Evolutionary conservation across 1,140 invertebrate genomes (phyloP), one percentile per base, ranked within the genome.

Genomic region (Oncopodura yosiiana): DNA sequence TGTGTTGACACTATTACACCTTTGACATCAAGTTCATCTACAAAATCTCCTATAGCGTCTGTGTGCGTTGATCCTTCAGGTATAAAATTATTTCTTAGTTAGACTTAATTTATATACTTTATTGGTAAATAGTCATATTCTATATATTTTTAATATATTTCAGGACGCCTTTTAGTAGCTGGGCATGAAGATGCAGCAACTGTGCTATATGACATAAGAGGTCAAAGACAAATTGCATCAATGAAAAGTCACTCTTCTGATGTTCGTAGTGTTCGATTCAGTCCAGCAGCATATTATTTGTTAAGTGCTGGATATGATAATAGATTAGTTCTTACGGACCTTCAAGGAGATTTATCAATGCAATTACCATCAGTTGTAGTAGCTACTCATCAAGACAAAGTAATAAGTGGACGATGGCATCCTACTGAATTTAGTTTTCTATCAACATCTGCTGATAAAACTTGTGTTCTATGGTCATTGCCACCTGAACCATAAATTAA

Each of bases 261-360:
- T 68, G 88, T 97, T 39, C 78, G 93, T 61, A 94, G 87, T 43
- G 91, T 97, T 36, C 77, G 94, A 21, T 98, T 99, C 71, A 96
- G 93, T 9, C 93, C 93, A 37, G 94, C 91, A 21, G 93, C 94
- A 1, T 97, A 94, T 71, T 99, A 99, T 68, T 75, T 99, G 42
- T 78, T 99, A 27, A 93, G 93, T 0, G 92, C 82, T n/a, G 94
- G 93, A n/a, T 99, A 99, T 67, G 95, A 99, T 68, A 89, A 92
- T 66, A 86, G 88, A 64, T 78, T 95, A 2, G 86, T 93, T 9
- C 80, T 97, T 0, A 94, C 91, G 1, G 93, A 97, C 73, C 71
- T 97, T 27, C 93, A 97, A 81, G 92, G 89, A 84, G 71, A 76
- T 68, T 50, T 60, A 11, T 58, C 56, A 4, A 27, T 88, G 67